Percentiles rank a stretch among this genome's conserved stretches.
Conservation (phyloP, 53 echinoderm and acorn worm species). For the Actinopyga echinites region DNA sequence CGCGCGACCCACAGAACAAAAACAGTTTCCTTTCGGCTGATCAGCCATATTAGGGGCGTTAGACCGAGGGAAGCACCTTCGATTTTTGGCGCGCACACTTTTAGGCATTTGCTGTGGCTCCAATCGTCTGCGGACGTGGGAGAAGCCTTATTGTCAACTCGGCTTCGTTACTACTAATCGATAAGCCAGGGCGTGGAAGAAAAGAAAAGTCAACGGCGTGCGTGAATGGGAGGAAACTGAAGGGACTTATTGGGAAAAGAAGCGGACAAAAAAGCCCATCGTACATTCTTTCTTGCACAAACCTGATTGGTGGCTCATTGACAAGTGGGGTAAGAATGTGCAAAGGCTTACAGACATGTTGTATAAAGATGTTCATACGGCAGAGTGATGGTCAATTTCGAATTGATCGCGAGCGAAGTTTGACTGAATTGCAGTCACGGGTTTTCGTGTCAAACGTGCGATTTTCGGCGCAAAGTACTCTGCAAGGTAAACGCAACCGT, state of each 20-base stretch:
- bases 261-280: too few relatives aligned
- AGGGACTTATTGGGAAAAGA: too few relatives aligned
- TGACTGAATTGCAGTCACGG: neutral
- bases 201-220: neutral
- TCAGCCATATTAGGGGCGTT: constrained; percentile 23
- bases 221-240: too few relatives aligned
- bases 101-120: constrained; percentile 17
- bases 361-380: too few relatives aligned
- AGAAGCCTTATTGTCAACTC: neutral
- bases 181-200: neutral
- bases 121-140: constrained; percentile 7
- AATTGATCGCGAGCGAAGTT: too few relatives aligned
- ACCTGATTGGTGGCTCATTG: too few relatives aligned
- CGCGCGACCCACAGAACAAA: constrained; percentile 12
- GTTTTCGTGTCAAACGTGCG: constrained; percentile 16
- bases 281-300: too few relatives aligned
- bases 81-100: constrained; percentile 3
- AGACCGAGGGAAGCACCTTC: constrained; percentile 3
- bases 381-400: too few relatives aligned
- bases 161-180: constrained; percentile 13
- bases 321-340: too few relatives aligned
- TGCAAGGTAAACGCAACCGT: neutral
- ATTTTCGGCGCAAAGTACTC: constrained; percentile 17
- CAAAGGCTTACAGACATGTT: too few relatives aligned
- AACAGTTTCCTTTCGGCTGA: constrained; percentile 24